Conservation (phyloP, 2,113 vertebrate species). For the Mola mola region DNA sequence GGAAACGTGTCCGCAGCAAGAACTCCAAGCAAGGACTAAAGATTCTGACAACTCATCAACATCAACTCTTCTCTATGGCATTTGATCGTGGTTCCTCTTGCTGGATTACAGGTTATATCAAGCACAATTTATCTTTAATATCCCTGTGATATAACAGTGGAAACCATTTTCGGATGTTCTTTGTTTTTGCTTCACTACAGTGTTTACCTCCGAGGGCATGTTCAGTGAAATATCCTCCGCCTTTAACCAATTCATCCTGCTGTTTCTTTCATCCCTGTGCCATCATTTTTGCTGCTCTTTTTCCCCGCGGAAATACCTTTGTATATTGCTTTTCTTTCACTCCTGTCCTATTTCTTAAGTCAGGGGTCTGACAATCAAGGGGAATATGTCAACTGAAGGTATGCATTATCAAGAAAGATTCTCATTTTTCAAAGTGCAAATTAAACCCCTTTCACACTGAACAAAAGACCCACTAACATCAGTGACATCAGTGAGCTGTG, state of each 20-base stretch:
- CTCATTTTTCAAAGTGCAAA: neutral
- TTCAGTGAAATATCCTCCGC: constrained; percentile 1
- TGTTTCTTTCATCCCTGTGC: neutral
- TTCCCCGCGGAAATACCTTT: neutral
- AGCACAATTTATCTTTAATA: constrained; percentile 72
- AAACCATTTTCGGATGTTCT: constrained; percentile 53
- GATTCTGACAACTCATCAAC: constrained; percentile 4
- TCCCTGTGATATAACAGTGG: constrained; percentile 56
- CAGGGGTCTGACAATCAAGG: neutral
- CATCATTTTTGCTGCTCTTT: neutral
- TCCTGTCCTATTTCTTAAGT: neutral
- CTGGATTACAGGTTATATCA: constrained; percentile 73
- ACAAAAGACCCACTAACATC: neutral
- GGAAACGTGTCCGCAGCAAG: constrained; percentile 11
- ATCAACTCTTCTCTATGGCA: neutral
- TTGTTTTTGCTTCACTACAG: constrained; percentile 37
- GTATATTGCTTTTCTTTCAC: constrained; percentile 1
- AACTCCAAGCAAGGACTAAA: too few relatives aligned
- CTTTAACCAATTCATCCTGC: neutral
- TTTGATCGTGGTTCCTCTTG: constrained; percentile 36
- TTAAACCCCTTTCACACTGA: neutral
- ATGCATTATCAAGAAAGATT: too few relatives aligned
- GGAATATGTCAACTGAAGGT: neutral
- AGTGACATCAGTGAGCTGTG: neutral
- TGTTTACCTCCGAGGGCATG: constrained; percentile 43